Evolutionary conservation across 2,113 vertebrate species (phyloP).

Genomic region (Lethenteron camtschaticum): DNA sequence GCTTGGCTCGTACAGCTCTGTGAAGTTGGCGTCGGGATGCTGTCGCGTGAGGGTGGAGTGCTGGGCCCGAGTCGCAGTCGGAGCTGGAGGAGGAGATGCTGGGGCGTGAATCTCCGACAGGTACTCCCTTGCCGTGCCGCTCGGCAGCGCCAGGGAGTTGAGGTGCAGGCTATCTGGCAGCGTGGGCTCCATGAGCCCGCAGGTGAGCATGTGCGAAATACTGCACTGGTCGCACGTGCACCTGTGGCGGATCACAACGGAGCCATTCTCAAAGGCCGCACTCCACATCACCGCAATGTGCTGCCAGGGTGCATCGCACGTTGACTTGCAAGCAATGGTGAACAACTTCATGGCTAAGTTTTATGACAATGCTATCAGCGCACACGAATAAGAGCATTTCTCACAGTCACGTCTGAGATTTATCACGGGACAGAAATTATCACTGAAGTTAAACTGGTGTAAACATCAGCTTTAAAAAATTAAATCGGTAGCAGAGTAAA

Average conservation of each 20-base stretch:
- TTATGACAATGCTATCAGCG: too few relatives aligned
- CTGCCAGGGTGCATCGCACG: too few relatives aligned
- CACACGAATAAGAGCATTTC: too few relatives aligned
- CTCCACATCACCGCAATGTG: too few relatives aligned
- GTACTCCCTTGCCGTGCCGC: conserved; percentile 50
- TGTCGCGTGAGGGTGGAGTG: conserved; percentile 72
- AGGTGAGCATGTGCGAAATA: conserved; percentile 89
- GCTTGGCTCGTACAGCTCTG: conserved; percentile 14
- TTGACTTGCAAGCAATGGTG: too few relatives aligned
- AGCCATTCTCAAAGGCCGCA: too few relatives aligned
- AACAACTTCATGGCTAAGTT: too few relatives aligned
- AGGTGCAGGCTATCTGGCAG: conserved; percentile 59
- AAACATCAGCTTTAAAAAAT: too few relatives aligned
- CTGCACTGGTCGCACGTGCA: conserved; percentile 97
- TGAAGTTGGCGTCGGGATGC: conserved; percentile 45
- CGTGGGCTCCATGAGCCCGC: conserved; percentile 87
- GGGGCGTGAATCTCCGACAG: conserved; percentile 55
- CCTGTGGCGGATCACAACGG: conserved; percentile 21
- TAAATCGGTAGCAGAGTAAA: too few relatives aligned
- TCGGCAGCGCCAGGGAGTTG: conserved; percentile 52
- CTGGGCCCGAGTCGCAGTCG: conserved; percentile 44
- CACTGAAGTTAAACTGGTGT: too few relatives aligned
- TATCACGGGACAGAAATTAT: too few relatives aligned
- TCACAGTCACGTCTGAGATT: too few relatives aligned
- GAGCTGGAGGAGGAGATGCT: conserved; percentile 86